Conservation (phyloP, 2,888 invertebrate species). For the Lithophane semibrunnea region DNA sequence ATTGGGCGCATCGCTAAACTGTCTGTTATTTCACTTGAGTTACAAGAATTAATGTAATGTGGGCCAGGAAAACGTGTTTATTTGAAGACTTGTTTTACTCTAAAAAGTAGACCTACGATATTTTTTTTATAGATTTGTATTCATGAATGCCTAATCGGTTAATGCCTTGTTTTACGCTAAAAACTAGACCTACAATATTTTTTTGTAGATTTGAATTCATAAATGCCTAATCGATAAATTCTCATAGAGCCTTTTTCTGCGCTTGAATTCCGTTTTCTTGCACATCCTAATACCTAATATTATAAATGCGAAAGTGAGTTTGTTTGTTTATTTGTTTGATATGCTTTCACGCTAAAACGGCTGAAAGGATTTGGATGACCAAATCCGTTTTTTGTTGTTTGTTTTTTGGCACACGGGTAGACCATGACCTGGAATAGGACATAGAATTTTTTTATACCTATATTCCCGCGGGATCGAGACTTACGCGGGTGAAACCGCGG, state of each 20-base stretch:
- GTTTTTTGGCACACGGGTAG: too few relatives aligned
- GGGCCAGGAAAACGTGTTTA: conserved; percentile 57
- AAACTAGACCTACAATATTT: conserved; percentile 42
- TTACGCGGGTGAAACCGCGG: too few relatives aligned
- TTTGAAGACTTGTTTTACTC: conserved; percentile 59
- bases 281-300: neutral
- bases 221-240: conserved; percentile 2
- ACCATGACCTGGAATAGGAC: too few relatives aligned
- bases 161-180: conserved; percentile 51
- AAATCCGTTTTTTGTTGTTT: too few relatives aligned
- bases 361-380: too few relatives aligned
- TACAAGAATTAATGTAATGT: conserved; percentile 59
- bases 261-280: neutral
- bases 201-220: conserved; percentile 31
- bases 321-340: too few relatives aligned
- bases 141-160: conserved; percentile 9
- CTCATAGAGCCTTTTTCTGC: neutral
- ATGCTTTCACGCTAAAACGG: too few relatives aligned
- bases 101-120: conserved; percentile 44
- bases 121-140: conserved; percentile 28
- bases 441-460: too few relatives aligned
- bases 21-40: conserved; percentile 74
- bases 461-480: too few relatives aligned
- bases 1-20: conserved; percentile 80
- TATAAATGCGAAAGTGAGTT: too few relatives aligned